A percentile compares a stretch with the other conserved stretches of the same genome.
Evolutionary conservation across 2,797 vertebrate species (phyloP).

Genomic region (Aldrovandia affinis): DNA sequence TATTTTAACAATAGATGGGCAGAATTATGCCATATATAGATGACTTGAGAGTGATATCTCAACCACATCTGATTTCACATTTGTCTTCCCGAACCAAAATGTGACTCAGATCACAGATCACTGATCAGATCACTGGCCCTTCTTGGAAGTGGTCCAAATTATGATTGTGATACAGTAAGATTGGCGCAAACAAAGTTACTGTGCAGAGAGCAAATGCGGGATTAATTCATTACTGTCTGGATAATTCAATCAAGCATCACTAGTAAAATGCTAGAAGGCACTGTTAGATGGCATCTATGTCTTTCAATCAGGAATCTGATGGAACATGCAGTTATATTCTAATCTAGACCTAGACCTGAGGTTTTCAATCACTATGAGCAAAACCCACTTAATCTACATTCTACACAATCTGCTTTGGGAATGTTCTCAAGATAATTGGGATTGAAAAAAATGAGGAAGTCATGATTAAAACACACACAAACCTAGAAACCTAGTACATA

Average conservation of each 20-base stretch:
- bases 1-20: constrained; percentile 4
- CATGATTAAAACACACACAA: neutral
- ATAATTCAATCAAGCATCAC: constrained; percentile 76
- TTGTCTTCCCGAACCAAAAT: constrained; percentile 15
- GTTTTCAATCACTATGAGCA: constrained; percentile 71
- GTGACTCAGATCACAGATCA: neutral
- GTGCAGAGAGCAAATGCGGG: constrained; percentile 63
- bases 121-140: too few species aligned
- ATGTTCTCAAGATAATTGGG: constrained; percentile 8
- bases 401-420: constrained; percentile 53
- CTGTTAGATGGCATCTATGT: constrained; percentile 76
- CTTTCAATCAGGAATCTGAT: constrained; percentile 70
- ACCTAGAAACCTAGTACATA: neutral
- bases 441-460: neutral
- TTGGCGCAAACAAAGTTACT: constrained; percentile 55
- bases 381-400: constrained; percentile 40
- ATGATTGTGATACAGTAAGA: constrained; percentile 33
- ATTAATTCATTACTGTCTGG: constrained; percentile 72
- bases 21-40: neutral
- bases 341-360: constrained; percentile 72
- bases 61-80: constrained; percentile 25
- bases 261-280: constrained; percentile 78
- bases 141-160: neutral
- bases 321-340: constrained; percentile 57
- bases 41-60: constrained; percentile 39